Conservation (phyloP, 92 coral and sea anemone genomes). For the Epizoanthus illoricatus region DNA sequence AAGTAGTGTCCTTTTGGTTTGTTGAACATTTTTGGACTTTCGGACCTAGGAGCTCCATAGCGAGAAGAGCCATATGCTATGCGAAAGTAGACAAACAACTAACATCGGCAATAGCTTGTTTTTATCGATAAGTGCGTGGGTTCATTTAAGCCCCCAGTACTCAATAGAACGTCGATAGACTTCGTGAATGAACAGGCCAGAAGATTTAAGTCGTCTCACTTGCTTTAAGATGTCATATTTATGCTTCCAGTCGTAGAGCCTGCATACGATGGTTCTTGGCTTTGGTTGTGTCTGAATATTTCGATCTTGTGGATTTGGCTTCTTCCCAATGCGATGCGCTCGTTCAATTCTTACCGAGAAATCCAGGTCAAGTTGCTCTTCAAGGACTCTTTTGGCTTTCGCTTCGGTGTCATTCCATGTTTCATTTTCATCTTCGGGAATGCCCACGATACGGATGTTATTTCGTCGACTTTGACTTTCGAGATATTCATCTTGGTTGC, state of each 20-base stretch:
- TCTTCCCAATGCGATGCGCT: constrained; percentile 45
- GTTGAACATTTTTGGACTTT: no score
- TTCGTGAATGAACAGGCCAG: constrained; percentile 39
- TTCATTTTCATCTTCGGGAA: constrained; percentile 47
- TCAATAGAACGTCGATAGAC: neutral
- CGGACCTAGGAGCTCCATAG: no score
- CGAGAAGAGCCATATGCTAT: no score
- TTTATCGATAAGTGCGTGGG: no score
- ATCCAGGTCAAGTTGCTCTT: constrained; percentile 44
- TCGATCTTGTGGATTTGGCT: constrained; percentile 25
- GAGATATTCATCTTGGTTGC: constrained; percentile 34
- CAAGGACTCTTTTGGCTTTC: constrained; percentile 38
- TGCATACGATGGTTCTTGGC: constrained; percentile 46
- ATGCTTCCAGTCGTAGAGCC: constrained; percentile 42
- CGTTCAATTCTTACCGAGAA: constrained; percentile 32
- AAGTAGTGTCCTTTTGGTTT: no score
- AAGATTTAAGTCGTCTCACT: constrained; percentile 39
- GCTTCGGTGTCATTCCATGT: constrained; percentile 52
- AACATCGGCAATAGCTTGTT: no score
- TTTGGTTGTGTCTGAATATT: constrained; percentile 26
- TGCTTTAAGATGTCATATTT: constrained; percentile 33
- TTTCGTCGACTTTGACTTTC: constrained; percentile 50
- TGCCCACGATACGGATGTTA: constrained; percentile 43
- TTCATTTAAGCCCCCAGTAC: no score
- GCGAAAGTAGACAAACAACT: no score